Evolutionary conservation across 2,113 vertebrate species (phyloP).

Genomic region (Myodes glareolus): DNA sequence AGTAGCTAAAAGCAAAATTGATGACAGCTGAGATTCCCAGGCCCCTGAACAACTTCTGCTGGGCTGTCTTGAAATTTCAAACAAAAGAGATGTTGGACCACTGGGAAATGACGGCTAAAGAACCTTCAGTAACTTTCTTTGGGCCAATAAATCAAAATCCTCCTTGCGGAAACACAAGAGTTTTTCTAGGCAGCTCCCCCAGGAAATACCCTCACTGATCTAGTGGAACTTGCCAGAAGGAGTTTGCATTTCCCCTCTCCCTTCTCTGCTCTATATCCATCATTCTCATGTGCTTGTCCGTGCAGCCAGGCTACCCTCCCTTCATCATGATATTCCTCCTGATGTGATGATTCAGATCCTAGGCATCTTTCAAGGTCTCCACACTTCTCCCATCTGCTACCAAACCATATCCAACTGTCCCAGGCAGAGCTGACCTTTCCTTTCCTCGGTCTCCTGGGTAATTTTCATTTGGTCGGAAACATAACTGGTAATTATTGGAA

Average conservation of each 20-base stretch:
- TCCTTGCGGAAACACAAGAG: constrained; percentile 1
- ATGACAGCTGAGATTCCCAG: constrained; percentile 31
- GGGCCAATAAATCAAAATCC: constrained; percentile 57
- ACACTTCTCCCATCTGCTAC: not conserved
- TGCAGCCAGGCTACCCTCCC: fast-evolving
- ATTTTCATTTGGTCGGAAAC: not conserved
- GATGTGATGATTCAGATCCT: not conserved
- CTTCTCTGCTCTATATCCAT: not conserved
- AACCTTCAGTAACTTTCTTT: constrained; percentile 3
- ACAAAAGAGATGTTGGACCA: constrained; percentile 34
- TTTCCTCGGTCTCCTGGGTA: not conserved
- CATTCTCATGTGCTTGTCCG: fast-evolving
- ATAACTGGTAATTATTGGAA: not conserved
- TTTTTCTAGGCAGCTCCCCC: not conserved
- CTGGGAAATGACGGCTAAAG: constrained; percentile 45
- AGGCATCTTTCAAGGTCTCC: not conserved
- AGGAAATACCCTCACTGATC: not conserved
- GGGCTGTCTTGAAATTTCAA: constrained; percentile 57
- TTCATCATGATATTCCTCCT: not conserved
- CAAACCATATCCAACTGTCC: not conserved
- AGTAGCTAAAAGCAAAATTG: constrained; percentile 66
- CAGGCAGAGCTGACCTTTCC: not conserved
- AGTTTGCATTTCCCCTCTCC: not conserved
- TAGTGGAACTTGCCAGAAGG: not conserved
- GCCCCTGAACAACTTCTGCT: constrained; percentile 37